Conservation (phyloP, 1,140 invertebrate genomes). For the Rhynchophorus ferrugineus region DNA sequence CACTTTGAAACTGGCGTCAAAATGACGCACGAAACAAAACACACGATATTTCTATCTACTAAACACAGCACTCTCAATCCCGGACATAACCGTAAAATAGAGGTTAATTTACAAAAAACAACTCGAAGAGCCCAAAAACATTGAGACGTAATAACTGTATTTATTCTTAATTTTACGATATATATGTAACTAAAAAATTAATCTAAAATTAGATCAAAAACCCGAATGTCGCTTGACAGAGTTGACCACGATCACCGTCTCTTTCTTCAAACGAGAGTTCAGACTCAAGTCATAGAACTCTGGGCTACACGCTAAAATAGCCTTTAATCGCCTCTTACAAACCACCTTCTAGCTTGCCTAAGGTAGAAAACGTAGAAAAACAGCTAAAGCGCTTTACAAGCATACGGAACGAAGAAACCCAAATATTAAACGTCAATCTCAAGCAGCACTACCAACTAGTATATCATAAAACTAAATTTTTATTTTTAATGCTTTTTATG, state of each 20-base stretch:
- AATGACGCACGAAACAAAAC: slow-evolving; percentile 23
- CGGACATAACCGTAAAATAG: slow-evolving; percentile 5
- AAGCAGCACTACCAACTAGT: not conserved
- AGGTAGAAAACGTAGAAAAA: slow-evolving; percentile 13
- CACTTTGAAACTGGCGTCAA: slow-evolving; percentile 25
- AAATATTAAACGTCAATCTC: not conserved
- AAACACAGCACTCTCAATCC: slow-evolving; percentile 16
- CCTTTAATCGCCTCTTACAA: slow-evolving; percentile 15
- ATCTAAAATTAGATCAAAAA: slow-evolving; percentile 16
- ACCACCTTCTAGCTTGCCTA: not conserved
- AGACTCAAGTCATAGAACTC: slow-evolving; percentile 29
- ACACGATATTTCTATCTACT: slow-evolving; percentile 7
- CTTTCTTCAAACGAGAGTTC: slow-evolving; percentile 23
- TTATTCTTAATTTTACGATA: not conserved
- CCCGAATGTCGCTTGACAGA: slow-evolving; percentile 9
- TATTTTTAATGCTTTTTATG: no score
- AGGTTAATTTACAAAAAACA: slow-evolving; percentile 9
- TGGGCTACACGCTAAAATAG: slow-evolving; percentile 15
- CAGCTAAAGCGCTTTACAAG: not conserved
- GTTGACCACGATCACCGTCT: slow-evolving; percentile 21
- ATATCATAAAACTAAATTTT: not conserved
- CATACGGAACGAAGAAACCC: slow-evolving; percentile 1
- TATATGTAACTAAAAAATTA: slow-evolving; percentile 13
- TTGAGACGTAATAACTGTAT: slow-evolving; percentile 12
- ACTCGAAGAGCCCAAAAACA: slow-evolving; percentile 18